These are phyloP conservation scores for Mobula birostris DNA, from an alignment of 2,113 vertebrate species.

Conservation along the genomic window DNA sequence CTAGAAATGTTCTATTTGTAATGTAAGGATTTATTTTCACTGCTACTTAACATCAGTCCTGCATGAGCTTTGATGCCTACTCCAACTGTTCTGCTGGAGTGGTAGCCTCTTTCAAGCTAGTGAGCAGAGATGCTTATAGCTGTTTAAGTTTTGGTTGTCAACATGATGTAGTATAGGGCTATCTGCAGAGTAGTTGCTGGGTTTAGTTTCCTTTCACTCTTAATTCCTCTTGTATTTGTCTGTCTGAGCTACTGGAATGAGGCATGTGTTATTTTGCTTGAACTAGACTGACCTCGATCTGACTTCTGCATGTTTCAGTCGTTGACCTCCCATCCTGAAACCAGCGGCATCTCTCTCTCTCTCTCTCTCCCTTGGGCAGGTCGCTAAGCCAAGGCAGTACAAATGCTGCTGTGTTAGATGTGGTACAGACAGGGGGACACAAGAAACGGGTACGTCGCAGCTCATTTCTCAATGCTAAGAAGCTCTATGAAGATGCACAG, in stretches of 20 bases:
- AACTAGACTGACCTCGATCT: conserved; percentile 47
- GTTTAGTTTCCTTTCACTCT: conserved; percentile 33
- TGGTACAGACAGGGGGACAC: conserved; percentile 84
- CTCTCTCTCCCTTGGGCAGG: conserved; percentile 53
- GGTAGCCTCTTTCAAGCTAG: conserved; percentile 45
- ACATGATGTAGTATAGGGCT: conserved; percentile 40
- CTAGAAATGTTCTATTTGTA: not conserved
- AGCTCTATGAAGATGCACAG: conserved; percentile 95
- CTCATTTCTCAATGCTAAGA: conserved; percentile 97
- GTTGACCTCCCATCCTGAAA: not conserved
- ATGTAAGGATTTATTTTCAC: conserved; percentile 15
- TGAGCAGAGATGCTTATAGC: conserved; percentile 45
- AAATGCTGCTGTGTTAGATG: conserved; percentile 82
- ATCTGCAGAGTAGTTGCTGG: conserved; percentile 15
- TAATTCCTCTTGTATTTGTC: conserved; percentile 39
- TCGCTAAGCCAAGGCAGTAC: conserved; percentile 93
- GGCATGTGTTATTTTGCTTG: conserved; percentile 52
- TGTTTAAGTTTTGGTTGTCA: conserved; percentile 45
- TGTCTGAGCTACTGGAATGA: conserved; percentile 58
- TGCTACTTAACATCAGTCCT: conserved; percentile 41
- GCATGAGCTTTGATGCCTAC: conserved; percentile 58
- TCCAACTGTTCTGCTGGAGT: conserved; percentile 38
- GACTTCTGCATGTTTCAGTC: conserved; percentile 42
- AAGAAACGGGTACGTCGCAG: conserved; percentile 95
- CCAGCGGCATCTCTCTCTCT: conserved; percentile 44